These are phyloP conservation scores for Rhadina sibilatrix DNA, from an alignment of 2,113 vertebrate genomes.

Conservation along the genomic window DNA sequence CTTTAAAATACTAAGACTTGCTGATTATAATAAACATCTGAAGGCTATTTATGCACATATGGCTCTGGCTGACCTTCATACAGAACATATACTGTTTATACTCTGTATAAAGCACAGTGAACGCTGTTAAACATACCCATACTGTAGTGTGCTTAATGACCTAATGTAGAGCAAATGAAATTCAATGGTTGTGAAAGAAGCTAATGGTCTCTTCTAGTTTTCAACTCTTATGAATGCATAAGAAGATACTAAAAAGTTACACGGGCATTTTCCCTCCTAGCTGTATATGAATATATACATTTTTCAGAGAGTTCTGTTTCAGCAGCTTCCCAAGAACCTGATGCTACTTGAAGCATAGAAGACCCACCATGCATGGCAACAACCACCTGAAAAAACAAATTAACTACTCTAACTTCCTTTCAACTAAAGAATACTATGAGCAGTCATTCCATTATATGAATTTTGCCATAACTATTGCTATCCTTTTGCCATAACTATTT, in stretches of 20 bases:
- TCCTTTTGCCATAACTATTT: background rate
- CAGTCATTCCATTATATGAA: background rate
- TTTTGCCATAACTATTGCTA: background rate
- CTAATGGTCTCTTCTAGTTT: background rate
- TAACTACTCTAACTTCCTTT: background rate
- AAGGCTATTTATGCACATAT: background rate
- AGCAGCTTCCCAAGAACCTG: background rate
- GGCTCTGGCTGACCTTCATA: background rate
- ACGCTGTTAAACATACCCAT: background rate
- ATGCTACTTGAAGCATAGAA: background rate
- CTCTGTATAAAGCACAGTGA: background rate
- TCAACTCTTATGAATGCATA: background rate
- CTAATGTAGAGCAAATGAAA: background rate
- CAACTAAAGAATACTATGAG: background rate
- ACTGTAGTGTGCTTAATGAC: background rate
- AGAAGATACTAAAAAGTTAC: background rate
- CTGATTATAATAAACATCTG: background rate
- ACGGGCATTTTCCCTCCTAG: background rate
- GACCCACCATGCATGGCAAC: background rate
- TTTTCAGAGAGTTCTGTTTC: background rate
- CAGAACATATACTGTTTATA: background rate
- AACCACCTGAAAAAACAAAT: background rate
- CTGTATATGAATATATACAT: background rate
- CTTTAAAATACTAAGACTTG: background rate
- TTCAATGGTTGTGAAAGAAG: background rate